Conservation (phyloP, 2,113 vertebrate genomes). For the Triplophysa siluroides region DNA sequence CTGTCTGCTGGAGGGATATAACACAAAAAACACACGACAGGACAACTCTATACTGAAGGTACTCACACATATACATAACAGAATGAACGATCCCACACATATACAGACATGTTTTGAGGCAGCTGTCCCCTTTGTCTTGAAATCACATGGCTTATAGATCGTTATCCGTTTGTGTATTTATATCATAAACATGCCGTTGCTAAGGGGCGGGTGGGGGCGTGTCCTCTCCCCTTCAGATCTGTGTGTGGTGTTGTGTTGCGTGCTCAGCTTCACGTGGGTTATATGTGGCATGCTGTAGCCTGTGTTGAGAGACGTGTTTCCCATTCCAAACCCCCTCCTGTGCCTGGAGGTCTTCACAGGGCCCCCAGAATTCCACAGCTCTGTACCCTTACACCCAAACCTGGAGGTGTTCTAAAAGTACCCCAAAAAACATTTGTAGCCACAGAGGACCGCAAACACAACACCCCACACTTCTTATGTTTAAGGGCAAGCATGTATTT, state of each 20-base stretch:
- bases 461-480: background rate
- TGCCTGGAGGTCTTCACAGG: background rate
- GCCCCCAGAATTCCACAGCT: background rate
- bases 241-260: conserved; percentile 23
- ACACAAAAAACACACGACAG: conserved; percentile 95
- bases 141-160: background rate
- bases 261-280: background rate
- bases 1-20: conserved; percentile 94
- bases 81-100: background rate
- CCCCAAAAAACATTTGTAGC: conserved; percentile 11
- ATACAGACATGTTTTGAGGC: background rate
- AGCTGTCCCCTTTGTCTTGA: background rate
- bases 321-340: conserved; percentile 15
- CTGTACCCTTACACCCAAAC: background rate
- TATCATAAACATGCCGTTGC: conserved; percentile 21
- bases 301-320: background rate
- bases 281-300: conserved; percentile 1
- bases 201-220: conserved; percentile 2
- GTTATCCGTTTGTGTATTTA: background rate
- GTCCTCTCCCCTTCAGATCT: background rate
- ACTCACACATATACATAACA: conserved; percentile 34
- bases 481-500: background rate
- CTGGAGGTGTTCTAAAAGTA: background rate
- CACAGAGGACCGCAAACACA: background rate
- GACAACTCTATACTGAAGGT: conserved; percentile 99